phyloP scores from a whole-genome alignment of 2,888 invertebrate genomes.

The Pegoplata infirma region DNA sequence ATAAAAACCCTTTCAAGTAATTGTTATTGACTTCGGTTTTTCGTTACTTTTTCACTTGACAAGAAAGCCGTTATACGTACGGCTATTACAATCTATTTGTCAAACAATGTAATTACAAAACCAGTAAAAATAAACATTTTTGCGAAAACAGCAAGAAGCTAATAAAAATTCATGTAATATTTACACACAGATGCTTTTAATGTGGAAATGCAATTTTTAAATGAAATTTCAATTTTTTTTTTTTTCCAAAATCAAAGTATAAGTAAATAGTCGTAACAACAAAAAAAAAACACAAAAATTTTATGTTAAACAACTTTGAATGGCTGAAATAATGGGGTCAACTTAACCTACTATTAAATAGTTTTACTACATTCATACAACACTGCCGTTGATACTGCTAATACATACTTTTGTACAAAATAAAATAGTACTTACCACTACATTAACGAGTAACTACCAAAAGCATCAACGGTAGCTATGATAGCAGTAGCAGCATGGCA shows the following conservation, averaged over 20 bases:
- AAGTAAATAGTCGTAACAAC: conserved; percentile 18
- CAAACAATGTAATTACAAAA: conserved; percentile 45
- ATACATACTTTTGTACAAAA: too few species aligned
- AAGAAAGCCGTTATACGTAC: neutral
- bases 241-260: neutral
- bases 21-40: too few species aligned
- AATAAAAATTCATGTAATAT: conserved; percentile 2
- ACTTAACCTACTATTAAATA: conserved; percentile 1
- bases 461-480: conserved; percentile 7
- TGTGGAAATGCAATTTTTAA: conserved; percentile 12
- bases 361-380: too few species aligned
- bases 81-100: conserved; percentile 11
- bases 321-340: conserved; percentile 21
- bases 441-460: conserved; percentile 2
- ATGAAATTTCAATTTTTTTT: neutral
- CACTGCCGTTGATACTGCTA: neutral
- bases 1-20: too few species aligned
- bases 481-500: conserved; percentile 20
- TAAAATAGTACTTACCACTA: conserved; percentile 29
- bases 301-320: conserved; percentile 27
- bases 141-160: neutral
- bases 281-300: too few species aligned
- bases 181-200: conserved; percentile 24
- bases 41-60: neutral
- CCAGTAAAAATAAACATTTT: conserved; percentile 22